Evolutionary conservation across 35 echinoderm and acorn worm species (phyloP).

Genomic region (Lytechinus pictus): DNA sequence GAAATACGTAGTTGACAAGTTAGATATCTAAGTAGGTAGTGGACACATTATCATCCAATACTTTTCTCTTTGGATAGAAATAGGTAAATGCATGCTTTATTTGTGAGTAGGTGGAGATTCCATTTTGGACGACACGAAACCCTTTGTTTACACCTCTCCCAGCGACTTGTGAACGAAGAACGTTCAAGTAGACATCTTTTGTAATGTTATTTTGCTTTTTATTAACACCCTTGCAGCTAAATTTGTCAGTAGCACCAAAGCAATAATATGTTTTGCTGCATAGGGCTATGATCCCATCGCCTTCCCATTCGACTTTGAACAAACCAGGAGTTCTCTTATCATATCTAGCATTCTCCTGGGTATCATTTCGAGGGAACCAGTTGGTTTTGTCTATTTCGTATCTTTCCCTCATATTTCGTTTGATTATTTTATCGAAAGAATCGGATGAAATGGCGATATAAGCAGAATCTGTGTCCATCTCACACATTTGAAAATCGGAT

Average conservation of each 20-base stretch:
- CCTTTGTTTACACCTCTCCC: constrained; percentile 33
- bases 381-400: constrained; percentile 54
- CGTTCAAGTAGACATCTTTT: constrained; percentile 38
- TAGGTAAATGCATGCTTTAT: background rate
- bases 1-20: too few relatives aligned
- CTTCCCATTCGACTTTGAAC: constrained; percentile 81
- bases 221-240: constrained; percentile 61
- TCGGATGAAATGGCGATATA: constrained; percentile 69
- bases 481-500: constrained; percentile 65
- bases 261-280: too few relatives aligned
- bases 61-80: background rate
- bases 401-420: constrained; percentile 37
- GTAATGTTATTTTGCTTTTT: constrained; percentile 52
- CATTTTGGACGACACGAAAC: constrained; percentile 25
- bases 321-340: constrained; percentile 73
- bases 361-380: constrained; percentile 67
- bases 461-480: constrained; percentile 81
- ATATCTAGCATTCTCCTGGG: constrained; percentile 47
- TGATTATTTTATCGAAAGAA: constrained; percentile 61
- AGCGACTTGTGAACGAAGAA: constrained; percentile 13
- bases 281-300: constrained; percentile 66
- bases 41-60: constrained; percentile 30
- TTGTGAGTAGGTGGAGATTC: constrained; percentile 1
- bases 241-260: constrained; percentile 42
- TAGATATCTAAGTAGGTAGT: constrained; percentile 29